phyloP scores from a whole-genome alignment of 2,797 vertebrate genomes.

The Lindbergichthys nudifrons region DNA sequence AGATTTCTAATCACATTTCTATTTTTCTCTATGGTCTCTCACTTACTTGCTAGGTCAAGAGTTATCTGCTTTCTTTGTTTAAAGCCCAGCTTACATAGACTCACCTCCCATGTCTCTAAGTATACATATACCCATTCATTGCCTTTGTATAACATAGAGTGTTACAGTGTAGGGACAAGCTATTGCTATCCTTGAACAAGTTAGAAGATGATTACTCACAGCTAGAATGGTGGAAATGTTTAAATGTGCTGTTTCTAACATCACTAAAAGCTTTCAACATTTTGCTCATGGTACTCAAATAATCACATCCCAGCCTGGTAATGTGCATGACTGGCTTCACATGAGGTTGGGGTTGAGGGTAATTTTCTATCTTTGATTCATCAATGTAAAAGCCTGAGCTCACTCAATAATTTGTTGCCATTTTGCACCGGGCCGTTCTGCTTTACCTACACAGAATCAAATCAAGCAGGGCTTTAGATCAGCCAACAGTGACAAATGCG shows the following conservation, averaged over 20 bases:
- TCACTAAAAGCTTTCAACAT: slow-evolving; percentile 10
- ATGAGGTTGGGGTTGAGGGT: slow-evolving; percentile 24
- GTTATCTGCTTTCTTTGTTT: slow-evolving; percentile 3
- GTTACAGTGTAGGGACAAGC: neutral
- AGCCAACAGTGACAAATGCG: slow-evolving; percentile 64
- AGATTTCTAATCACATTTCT: slow-evolving; percentile 51
- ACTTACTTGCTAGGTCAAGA: slow-evolving; percentile 32
- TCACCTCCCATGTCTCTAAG: slow-evolving; percentile 37
- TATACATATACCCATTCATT: slow-evolving; percentile 19
- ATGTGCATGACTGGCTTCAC: slow-evolving; percentile 28
- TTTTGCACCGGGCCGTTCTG: slow-evolving; percentile 32
- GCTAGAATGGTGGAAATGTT: neutral
- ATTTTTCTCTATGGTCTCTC: slow-evolving; percentile 52
- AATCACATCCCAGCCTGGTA: slow-evolving; percentile 29
- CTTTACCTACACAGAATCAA: slow-evolving; percentile 49
- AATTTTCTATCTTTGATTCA: slow-evolving; percentile 50
- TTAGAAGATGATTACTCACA: slow-evolving; percentile 32
- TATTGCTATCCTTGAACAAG: slow-evolving; percentile 29
- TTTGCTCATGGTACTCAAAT: slow-evolving; percentile 16
- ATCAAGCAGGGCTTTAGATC: slow-evolving; percentile 59
- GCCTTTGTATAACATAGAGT: neutral
- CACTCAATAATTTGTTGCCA: slow-evolving; percentile 36
- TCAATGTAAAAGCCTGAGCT: slow-evolving; percentile 36
- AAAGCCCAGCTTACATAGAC: slow-evolving; percentile 39
- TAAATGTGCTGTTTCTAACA: slow-evolving; percentile 17